Percentiles rank a stretch among this genome's conserved stretches.
Evolutionary conservation across 1,140 invertebrate species (phyloP).

Genomic region (Apis dorsata): DNA sequence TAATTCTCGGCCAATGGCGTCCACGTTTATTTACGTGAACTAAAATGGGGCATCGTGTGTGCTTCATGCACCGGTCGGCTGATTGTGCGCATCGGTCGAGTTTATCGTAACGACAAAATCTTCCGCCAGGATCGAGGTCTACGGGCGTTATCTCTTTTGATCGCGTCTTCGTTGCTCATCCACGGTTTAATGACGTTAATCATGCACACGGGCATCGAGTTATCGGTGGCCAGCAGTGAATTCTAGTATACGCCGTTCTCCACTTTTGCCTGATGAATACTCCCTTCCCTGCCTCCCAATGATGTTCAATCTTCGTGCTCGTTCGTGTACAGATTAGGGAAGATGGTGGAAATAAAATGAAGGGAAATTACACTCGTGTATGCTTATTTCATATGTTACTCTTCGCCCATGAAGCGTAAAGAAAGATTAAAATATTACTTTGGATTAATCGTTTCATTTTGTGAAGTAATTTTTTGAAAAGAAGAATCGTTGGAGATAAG

Average conservation of each 20-base stretch:
- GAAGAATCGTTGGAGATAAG: too few relatives aligned
- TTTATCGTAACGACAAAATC: constrained; percentile 36
- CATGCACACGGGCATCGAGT: constrained; percentile 11
- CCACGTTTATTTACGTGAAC: constrained; percentile 4
- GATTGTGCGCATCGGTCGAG: constrained; percentile 15
- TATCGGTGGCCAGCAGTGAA: constrained; percentile 18
- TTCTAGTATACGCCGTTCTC: neutral
- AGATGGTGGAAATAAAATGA: neutral
- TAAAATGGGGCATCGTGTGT: constrained; percentile 12
- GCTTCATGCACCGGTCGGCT: neutral
- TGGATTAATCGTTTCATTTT: too few relatives aligned
- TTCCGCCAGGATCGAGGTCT: neutral
- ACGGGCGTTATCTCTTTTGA: constrained; percentile 39
- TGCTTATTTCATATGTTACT: too few relatives aligned
- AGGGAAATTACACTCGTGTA: too few relatives aligned
- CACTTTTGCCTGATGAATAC: neutral
- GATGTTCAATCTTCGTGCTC: constrained; percentile 13
- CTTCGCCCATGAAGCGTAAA: too few relatives aligned
- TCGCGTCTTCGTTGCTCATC: constrained; percentile 38
- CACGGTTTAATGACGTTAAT: constrained; percentile 37
- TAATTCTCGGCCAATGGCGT: too few relatives aligned
- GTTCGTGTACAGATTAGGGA: neutral
- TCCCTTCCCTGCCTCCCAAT: too few relatives aligned
- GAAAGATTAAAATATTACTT: too few relatives aligned
- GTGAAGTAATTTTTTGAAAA: too few relatives aligned